Percentiles rank a stretch among this genome's conserved stretches.
Evolutionary conservation across 2,888 invertebrate genomes (phyloP).

Genomic region (Drosophila siamana): DNA sequence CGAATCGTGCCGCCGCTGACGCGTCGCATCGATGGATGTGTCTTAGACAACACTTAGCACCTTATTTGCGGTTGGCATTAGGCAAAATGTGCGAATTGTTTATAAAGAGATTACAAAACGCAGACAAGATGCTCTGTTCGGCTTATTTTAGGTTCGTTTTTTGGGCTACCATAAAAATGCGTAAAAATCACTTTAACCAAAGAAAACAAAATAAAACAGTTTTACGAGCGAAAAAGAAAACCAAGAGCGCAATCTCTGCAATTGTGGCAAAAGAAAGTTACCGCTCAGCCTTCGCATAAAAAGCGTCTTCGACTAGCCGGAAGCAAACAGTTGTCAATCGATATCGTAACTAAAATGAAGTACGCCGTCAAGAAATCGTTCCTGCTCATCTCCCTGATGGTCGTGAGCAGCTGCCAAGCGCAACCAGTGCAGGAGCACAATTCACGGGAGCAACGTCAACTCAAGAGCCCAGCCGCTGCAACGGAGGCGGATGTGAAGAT

Average conservation of each 20-base stretch:
- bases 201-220: constrained; percentile 14
- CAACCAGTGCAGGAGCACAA: constrained; percentile 48
- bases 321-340: constrained; percentile 69
- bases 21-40: background rate
- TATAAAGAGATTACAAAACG: constrained; percentile 81
- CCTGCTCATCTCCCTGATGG: constrained; percentile 44
- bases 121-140: constrained; percentile 60
- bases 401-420: constrained; percentile 38
- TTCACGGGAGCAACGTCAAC: constrained; percentile 58
- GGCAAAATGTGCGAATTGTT: constrained; percentile 79
- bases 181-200: constrained; percentile 50
- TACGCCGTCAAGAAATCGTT: constrained; percentile 42
- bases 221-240: constrained; percentile 61
- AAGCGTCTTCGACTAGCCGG: constrained; percentile 53
- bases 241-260: constrained; percentile 31
- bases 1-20: constrained; percentile 12
- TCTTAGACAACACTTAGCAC: constrained; percentile 74
- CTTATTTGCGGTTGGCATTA: constrained; percentile 77
- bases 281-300: constrained; percentile 58
- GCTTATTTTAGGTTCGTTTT: constrained; percentile 35
- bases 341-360: constrained; percentile 58
- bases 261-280: constrained; percentile 72
- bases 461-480: constrained; percentile 46
- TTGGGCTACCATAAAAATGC: constrained; percentile 58
- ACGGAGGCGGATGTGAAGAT: constrained; percentile 69